These are phyloP conservation scores for Apotomis capreana DNA, from an alignment of 2,888 invertebrate genomes.

Conservation along the genomic window DNA sequence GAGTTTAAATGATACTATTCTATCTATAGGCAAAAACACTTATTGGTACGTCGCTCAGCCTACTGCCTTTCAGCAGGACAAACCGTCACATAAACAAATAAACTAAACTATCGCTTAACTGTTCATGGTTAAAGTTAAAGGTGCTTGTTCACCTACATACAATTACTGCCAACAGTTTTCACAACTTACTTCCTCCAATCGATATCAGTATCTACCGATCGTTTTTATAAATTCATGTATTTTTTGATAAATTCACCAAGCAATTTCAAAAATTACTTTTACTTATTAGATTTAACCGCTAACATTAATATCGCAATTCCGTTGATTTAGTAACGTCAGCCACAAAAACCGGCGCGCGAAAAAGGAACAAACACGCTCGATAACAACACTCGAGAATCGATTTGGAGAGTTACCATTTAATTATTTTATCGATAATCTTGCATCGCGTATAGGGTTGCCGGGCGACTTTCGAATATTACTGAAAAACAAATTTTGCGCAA, in stretches of 20 bases:
- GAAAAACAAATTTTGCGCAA: not conserved
- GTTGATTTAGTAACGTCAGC: conserved; percentile 33
- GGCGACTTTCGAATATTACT: not conserved
- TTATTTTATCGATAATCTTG: conserved; percentile 84
- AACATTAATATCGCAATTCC: conserved; percentile 35
- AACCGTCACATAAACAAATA: too few species aligned
- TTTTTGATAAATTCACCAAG: conserved; percentile 23
- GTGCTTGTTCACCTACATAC: too few species aligned
- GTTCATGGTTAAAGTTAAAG: too few species aligned
- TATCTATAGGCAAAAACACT: too few species aligned
- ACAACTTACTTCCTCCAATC: not conserved
- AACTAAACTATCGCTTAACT: too few species aligned
- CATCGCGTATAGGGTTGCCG: conserved; percentile 59
- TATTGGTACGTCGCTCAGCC: too few species aligned
- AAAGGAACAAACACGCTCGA: conserved; percentile 77
- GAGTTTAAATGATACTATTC: too few species aligned
- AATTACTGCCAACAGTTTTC: too few species aligned
- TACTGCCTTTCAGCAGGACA: too few species aligned
- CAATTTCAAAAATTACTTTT: conserved; percentile 33
- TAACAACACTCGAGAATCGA: conserved; percentile 83
- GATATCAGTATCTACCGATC: not conserved
- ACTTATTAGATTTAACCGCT: conserved; percentile 39
- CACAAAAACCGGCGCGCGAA: conserved; percentile 59
- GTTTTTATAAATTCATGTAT: conserved; percentile 9
- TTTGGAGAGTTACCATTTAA: conserved; percentile 84